Base-by-base conservation (phyloP, 35 echinoderm and acorn worm species). In the Heliocidaris tuberculata region DNA sequence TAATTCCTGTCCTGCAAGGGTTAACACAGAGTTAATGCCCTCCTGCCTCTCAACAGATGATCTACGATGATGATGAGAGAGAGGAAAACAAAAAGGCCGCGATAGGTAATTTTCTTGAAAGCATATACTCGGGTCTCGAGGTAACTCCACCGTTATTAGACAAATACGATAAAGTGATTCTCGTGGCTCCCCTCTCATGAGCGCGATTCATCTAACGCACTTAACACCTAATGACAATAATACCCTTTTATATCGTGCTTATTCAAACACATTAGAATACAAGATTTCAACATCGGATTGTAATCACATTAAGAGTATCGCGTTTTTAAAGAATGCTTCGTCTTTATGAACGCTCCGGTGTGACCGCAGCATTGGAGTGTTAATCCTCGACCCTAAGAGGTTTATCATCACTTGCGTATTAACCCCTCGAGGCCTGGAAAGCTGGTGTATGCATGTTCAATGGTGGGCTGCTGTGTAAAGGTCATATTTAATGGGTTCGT, bases 401-500 rank as follows among this genome's bases (percentile, higher is more conserved):
- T 78, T 78, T 19, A 78, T n/a, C 27, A 78, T 78, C 65, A 24
- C 21, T 24, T 8, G 27, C 21, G 65, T 24, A 78, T 78, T 78
- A 78, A 78, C 65, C 65, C 65, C 65, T 27, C 4, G 65, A 21
- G 65, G 17, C 19, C 65, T 27, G 0, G 4, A n/a, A 24, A n/a
- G 65, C 65, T 78, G 65, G 27, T 7, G 27, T 78, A 24, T 24
- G 19, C 27, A 78, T 78, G 65, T 24, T 78, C 21, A 27, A 78
- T 78, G 65, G 7, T 21, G 65, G 65, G 65, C 7, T 78, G 0
- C 27, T 78, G 65, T 78, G 65, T 6, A 78, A 78, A 78, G 65
- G 65, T 78, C 65, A 78, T 78, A n/a, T 78, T 78, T 78, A 78
- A 78, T 78, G 65, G 65, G 65, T 24, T 78, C 65, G 65, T 27